These are phyloP conservation scores for Xenopus petersii DNA, from an alignment of 2,797 vertebrate species.

Conservation along the genomic window DNA sequence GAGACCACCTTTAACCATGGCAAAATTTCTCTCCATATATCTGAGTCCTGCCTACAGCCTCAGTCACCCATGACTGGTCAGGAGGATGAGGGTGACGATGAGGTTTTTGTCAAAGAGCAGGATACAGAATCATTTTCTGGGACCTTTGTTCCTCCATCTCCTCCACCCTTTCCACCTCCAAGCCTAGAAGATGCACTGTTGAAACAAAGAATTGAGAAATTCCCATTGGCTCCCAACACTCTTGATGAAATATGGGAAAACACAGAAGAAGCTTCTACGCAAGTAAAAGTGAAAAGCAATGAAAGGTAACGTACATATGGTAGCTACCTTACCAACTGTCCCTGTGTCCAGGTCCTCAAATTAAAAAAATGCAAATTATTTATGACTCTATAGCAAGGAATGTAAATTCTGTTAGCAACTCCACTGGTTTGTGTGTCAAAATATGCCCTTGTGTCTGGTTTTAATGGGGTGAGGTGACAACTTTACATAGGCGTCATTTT, in stretches of 20 bases:
- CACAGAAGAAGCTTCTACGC: conserved; percentile 29
- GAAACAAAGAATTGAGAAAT: conserved; percentile 28
- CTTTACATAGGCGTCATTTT: no score
- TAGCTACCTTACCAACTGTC: no score
- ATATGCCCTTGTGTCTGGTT: no score
- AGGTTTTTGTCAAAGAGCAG: conserved; percentile 72
- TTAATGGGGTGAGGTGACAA: no score
- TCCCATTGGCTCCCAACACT: conserved; percentile 44
- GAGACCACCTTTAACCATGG: conserved; percentile 50
- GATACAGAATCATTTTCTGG: conserved; percentile 4
- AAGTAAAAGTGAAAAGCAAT: conserved; percentile 21
- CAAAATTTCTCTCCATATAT: conserved; percentile 72
- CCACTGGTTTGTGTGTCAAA: no score
- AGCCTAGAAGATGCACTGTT: conserved; percentile 44
- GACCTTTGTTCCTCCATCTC: conserved; percentile 40
- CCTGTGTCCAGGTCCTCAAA: no score
- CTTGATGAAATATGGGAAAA: conserved; percentile 1
- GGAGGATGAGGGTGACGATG: conserved; percentile 66
- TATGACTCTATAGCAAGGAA: no score
- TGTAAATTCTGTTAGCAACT: no score
- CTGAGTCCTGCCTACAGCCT: conserved; percentile 70
- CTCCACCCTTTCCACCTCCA: conserved; percentile 38
- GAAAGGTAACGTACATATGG: conserved; percentile 55
- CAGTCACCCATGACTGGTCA: conserved; percentile 33
- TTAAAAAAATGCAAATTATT: no score